A percentile compares a stretch with the other conserved stretches of the same genome.
Conservation (phyloP, 2,113 vertebrate species). For the Aptenodytes forsteri region DNA sequence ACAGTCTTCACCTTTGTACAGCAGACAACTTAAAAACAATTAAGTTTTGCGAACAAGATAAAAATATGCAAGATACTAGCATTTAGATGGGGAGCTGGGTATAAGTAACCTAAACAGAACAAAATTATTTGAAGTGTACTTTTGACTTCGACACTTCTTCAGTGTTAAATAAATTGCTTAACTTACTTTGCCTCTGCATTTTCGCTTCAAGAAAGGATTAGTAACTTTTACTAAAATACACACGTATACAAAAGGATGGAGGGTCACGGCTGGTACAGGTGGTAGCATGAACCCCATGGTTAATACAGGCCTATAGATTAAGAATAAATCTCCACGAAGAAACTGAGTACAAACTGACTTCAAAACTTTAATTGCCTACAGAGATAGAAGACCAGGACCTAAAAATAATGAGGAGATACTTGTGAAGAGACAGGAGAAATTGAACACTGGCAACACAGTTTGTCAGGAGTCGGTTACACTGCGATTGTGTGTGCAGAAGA, state of each 20-base stretch:
- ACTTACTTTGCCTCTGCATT: not conserved
- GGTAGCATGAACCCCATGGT: not conserved
- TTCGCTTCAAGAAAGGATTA: not conserved
- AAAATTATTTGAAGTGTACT: not conserved
- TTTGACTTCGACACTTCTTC: not conserved
- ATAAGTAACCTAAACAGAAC: not conserved
- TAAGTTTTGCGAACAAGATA: not conserved
- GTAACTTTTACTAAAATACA: not conserved
- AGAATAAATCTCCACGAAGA: not conserved
- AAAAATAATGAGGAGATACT: not conserved
- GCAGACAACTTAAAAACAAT: not conserved
- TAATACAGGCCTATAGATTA: not conserved
- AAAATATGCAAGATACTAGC: not conserved
- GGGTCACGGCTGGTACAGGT: rapidly evolving
- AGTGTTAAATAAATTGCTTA: not conserved
- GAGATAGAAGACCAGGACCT: not conserved
- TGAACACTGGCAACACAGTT: not conserved
- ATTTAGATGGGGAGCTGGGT: not conserved
- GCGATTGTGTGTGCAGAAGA: not conserved
- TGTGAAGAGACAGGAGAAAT: not conserved
- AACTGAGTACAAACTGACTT: not conserved
- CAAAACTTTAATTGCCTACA: not conserved
- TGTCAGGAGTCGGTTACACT: not conserved
- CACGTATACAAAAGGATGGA: not conserved
- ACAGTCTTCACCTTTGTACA: not conserved